Base-by-base conservation (phyloP, 1,140 invertebrate genomes). In the Liolophura sinensis region DNA sequence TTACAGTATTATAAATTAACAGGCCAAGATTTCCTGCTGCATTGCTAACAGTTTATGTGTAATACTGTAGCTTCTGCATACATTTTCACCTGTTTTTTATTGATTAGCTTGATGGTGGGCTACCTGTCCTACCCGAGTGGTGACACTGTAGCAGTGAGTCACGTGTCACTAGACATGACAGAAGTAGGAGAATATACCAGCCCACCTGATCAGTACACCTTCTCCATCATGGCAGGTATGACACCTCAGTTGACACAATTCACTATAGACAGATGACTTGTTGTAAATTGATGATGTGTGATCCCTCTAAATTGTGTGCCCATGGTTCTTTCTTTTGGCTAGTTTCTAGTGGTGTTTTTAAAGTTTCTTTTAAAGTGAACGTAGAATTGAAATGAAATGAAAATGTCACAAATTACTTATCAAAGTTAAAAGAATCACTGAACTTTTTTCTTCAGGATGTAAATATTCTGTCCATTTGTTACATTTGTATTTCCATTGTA, bases 141-240 rank as follows among this genome's bases (percentile, higher is more conserved):
- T 16, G 75, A 74, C 31, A 72, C 66, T 11, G 71, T 65, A 5
- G 60, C 77, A 25, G 68, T 82, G 40, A 70, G 74, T 20, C 64
- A 70, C 20, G 65, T 74, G 12, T 65, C 69, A 52, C 50, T 82
- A 18, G 73, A 77, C 22, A 50, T 82, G n/a, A 74, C 73, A 72
- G 69, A 69, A 18, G 61, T 78, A n/a, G 75, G 73, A 56, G 69
- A 73, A 31, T 65, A 69, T 1, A 46, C 65, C 0, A 64, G 65
- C 15, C 78, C 78, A 20, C 72, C 72, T 6, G 71, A 73, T 24
- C 22, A 73, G 20, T 79, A 76, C 64, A 61, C 56, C 24, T 78
- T 79, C 54, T 70, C 68, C 12, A 78, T 82, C 66, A 62, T 20
- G 22, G 78, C 80, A 62, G 75, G 80, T 78, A 62, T n/a, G n/a